Evolutionary conservation across 2,113 vertebrate species (phyloP).

Genomic region (Furnarius figulus): DNA sequence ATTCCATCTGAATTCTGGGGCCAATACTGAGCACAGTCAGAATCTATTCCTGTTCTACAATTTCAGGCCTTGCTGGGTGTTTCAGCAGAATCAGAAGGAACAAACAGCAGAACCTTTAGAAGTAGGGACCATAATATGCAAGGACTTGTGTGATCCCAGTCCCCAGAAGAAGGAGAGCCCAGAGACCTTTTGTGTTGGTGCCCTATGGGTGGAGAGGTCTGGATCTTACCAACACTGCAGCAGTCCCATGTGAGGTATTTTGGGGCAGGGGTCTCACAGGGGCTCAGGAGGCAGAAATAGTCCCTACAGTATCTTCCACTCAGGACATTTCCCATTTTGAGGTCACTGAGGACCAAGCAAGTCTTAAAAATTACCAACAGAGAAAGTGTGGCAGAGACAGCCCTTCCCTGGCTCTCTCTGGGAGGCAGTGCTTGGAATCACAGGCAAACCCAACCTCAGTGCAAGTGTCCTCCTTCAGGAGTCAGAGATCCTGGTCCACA

Average conservation of each 20-base stretch:
- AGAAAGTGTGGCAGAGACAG: background rate
- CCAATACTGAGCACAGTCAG: background rate
- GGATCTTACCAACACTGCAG: background rate
- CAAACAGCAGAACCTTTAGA: background rate
- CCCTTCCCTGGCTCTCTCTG: background rate
- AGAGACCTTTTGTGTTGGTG: background rate
- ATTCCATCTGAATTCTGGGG: background rate
- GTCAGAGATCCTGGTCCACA: background rate
- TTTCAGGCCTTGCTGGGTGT: background rate
- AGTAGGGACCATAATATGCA: background rate
- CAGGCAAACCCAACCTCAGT: background rate
- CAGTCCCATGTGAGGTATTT: background rate
- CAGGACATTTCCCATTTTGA: background rate
- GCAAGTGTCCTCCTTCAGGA: background rate
- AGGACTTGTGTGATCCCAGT: background rate
- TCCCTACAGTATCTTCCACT: background rate
- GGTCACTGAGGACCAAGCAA: background rate
- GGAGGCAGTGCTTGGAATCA: background rate
- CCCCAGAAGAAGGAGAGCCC: background rate
- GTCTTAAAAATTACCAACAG: background rate
- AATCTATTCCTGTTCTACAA: background rate
- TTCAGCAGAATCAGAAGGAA: background rate
- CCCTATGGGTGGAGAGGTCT: fast-evolving
- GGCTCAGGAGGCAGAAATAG: background rate
- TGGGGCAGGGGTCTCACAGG: background rate